Conservation (phyloP, 2,888 invertebrate genomes). For the Imbricaverruca yamaguchii region DNA sequence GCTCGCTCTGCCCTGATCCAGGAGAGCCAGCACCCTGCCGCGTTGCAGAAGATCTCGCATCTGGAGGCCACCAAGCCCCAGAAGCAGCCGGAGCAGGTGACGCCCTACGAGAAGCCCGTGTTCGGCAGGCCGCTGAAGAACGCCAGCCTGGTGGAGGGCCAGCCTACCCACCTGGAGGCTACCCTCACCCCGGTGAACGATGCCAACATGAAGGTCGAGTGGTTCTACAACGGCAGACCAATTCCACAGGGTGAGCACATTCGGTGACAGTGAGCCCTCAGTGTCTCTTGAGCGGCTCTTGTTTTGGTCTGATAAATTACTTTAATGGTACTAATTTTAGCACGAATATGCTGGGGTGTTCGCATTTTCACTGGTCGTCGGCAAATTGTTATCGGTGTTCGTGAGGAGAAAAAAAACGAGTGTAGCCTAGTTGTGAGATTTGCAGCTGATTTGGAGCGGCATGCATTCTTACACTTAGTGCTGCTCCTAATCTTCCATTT, state of each 20-base stretch:
- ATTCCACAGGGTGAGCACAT: constrained; percentile 49
- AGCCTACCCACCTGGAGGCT: constrained; percentile 89
- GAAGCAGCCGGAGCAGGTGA: constrained; percentile 57
- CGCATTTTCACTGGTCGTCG: too few relatives aligned
- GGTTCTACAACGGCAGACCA: constrained; percentile 84
- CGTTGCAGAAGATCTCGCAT: constrained; percentile 83
- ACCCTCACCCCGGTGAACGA: constrained; percentile 90
- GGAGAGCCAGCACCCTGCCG: constrained; percentile 87
- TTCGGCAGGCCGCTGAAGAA: constrained; percentile 88
- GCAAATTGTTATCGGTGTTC: too few relatives aligned
- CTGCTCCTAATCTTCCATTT: too few relatives aligned
- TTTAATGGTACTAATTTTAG: too few relatives aligned
- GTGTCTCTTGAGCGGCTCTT: too few relatives aligned
- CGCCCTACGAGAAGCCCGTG: constrained; percentile 62
- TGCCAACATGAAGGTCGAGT: constrained; percentile 82
- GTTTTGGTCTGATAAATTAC: too few relatives aligned
- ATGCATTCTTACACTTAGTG: too few relatives aligned
- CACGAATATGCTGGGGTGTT: too few relatives aligned
- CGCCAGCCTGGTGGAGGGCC: constrained; percentile 75
- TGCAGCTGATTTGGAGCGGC: too few relatives aligned
- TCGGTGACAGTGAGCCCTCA: too few relatives aligned
- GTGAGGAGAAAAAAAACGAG: too few relatives aligned
- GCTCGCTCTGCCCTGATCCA: constrained; percentile 74
- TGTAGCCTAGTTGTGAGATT: too few relatives aligned
- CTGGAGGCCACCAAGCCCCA: constrained; percentile 50